These are phyloP conservation scores for Dasyornis broadbenti DNA, from an alignment of 2,113 vertebrate species.

Conservation along the genomic window DNA sequence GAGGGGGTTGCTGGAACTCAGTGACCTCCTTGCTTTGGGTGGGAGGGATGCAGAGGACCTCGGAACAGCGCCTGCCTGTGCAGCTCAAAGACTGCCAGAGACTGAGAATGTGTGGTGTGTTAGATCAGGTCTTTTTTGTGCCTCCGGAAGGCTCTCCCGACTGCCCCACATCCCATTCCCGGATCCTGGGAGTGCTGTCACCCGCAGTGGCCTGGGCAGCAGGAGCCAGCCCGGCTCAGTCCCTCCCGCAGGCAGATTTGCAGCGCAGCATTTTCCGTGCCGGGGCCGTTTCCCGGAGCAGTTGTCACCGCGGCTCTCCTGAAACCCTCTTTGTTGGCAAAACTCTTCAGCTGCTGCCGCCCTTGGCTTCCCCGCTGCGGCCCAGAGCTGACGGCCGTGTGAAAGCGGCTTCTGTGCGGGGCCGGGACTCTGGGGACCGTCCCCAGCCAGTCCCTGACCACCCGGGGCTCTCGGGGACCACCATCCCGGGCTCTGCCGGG, in stretches of 20 bases:
- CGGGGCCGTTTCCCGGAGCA: neutral
- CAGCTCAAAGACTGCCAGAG: accelerated
- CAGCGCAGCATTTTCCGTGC: neutral
- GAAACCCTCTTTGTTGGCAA: neutral
- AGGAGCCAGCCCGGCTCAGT: neutral
- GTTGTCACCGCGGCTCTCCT: neutral
- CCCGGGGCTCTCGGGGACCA: neutral
- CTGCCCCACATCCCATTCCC: too few relatives aligned
- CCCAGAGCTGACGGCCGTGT: neutral
- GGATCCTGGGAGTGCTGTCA: accelerated
- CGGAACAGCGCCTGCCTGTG: accelerated
- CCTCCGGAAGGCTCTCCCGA: neutral
- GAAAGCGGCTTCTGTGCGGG: neutral
- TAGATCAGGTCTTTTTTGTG: neutral
- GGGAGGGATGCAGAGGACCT: neutral
- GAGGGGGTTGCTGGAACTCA: accelerated
- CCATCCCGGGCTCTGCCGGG: neutral
- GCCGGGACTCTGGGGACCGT: neutral
- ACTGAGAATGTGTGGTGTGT: accelerated
- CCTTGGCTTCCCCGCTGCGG: too few relatives aligned
- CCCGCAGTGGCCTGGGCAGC: neutral
- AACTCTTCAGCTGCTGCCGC: neutral
- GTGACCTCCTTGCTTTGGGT: neutral
- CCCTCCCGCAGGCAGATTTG: neutral
- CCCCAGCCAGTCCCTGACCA: neutral